These are phyloP conservation scores for Chelon auratus DNA, from an alignment of 2,797 vertebrate species.

Conservation along the genomic window DNA sequence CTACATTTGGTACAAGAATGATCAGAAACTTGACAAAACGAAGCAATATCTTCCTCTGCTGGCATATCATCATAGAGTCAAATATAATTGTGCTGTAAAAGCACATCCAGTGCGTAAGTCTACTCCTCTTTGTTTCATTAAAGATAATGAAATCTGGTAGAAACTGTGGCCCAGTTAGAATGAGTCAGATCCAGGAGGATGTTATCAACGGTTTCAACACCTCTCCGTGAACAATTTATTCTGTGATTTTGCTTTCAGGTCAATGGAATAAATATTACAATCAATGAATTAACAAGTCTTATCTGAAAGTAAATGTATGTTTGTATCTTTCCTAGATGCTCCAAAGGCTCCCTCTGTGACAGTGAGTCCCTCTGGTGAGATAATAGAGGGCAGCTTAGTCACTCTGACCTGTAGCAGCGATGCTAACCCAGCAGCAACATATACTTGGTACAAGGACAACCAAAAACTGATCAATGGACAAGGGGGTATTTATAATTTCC, in stretches of 20 bases:
- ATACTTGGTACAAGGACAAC: slow-evolving; percentile 46
- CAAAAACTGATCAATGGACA: background rate
- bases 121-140: too few species aligned
- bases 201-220: slow-evolving; percentile 41
- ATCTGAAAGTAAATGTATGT: background rate
- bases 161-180: too few species aligned
- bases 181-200: too few species aligned
- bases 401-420: slow-evolving; percentile 57
- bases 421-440: slow-evolving; percentile 48
- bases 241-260: too few species aligned
- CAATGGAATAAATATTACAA: too few species aligned
- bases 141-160: too few species aligned
- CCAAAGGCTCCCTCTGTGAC: slow-evolving; percentile 15
- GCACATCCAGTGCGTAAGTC: too few species aligned
- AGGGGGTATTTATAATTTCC: slow-evolving; percentile 5
- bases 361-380: slow-evolving; percentile 7
- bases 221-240: too few species aligned
- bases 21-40: too few species aligned
- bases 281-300: background rate
- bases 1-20: too few species aligned
- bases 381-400: slow-evolving; percentile 32
- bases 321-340: slow-evolving; percentile 16
- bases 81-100: slow-evolving; percentile 18
- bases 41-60: too few species aligned
- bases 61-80: slow-evolving; percentile 7